These are phyloP conservation scores for Sycophaga agraensis DNA, from an alignment of 1,140 invertebrate genomes.

Conservation along the genomic window DNA sequence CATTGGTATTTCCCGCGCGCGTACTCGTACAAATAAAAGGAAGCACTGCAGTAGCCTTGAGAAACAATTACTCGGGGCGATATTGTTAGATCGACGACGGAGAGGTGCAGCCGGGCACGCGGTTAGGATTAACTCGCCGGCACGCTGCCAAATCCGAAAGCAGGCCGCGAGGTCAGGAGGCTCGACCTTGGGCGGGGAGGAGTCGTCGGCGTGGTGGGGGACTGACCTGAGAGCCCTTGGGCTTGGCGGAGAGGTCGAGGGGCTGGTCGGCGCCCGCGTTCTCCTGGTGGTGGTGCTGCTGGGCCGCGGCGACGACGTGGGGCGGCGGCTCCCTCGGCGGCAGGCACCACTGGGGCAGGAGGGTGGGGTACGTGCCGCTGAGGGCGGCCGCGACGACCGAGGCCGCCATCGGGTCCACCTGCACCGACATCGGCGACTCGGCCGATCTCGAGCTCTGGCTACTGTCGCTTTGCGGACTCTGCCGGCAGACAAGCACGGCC, in stretches of 20 bases:
- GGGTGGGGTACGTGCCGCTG: slow-evolving; percentile 58
- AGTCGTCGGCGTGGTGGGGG: too few relatives aligned
- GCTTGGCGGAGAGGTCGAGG: slow-evolving; percentile 77
- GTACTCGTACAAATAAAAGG: too few relatives aligned
- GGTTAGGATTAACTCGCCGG: too few relatives aligned
- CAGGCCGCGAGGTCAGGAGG: too few relatives aligned
- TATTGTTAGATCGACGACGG: too few relatives aligned
- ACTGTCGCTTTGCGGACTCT: slow-evolving; percentile 58
- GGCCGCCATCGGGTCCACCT: slow-evolving; percentile 63
- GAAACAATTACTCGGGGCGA: too few relatives aligned
- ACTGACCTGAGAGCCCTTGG: slow-evolving; percentile 56
- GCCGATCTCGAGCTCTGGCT: slow-evolving; percentile 58
- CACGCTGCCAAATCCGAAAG: too few relatives aligned
- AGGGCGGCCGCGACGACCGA: slow-evolving; percentile 66
- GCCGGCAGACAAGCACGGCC: slow-evolving; percentile 22
- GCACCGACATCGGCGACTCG: slow-evolving; percentile 58
- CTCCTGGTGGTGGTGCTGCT: slow-evolving; percentile 44
- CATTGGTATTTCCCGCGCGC: too few relatives aligned
- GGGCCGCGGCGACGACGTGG: slow-evolving; percentile 55
- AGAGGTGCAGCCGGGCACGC: too few relatives aligned
- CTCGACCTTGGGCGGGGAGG: too few relatives aligned
- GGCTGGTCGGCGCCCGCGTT: slow-evolving; percentile 65
- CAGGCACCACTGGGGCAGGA: slow-evolving; percentile 63
- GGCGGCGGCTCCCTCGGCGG: slow-evolving; percentile 54
- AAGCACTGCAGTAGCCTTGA: too few relatives aligned